A percentile compares a stretch with the other conserved stretches of the same genome.
Evolutionary conservation across 2,797 vertebrate species (phyloP).

Genomic region (Sylvia borin): DNA sequence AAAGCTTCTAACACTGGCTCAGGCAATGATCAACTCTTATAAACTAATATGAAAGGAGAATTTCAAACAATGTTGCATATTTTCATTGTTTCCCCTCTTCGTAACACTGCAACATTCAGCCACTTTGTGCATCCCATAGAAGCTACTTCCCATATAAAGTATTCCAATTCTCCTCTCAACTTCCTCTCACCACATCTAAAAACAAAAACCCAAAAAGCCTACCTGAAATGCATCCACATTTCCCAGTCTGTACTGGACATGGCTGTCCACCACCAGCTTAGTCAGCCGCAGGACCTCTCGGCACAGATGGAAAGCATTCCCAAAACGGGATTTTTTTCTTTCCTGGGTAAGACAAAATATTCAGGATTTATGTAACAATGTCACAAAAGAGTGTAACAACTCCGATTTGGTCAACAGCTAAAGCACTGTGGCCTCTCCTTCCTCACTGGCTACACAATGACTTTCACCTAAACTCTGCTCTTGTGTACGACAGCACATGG

Average conservation of each 20-base stretch:
- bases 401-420: background rate
- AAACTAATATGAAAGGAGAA: background rate
- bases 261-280: constrained; percentile 98
- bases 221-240: constrained; percentile 99
- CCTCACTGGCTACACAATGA: background rate
- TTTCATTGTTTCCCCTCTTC: background rate
- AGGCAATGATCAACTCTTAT: background rate
- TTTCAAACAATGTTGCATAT: accelerated
- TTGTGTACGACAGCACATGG: background rate
- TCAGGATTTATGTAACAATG: background rate
- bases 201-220: background rate
- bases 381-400: background rate
- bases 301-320: constrained; percentile 97
- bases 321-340: constrained; percentile 97
- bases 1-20: background rate
- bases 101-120: background rate
- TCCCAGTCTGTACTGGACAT: constrained; percentile 96
- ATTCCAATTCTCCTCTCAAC: background rate
- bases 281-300: constrained; percentile 95
- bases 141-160: background rate
- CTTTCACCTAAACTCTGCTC: background rate
- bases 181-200: background rate
- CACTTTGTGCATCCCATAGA: background rate
- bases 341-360: constrained; percentile 77
- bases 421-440: background rate